A percentile compares a stretch with the other conserved stretches of the same genome.
These are phyloP conservation scores for Arnoldichthys spilopterus DNA, from an alignment of 2,797 vertebrate genomes.

Conservation along the genomic window DNA sequence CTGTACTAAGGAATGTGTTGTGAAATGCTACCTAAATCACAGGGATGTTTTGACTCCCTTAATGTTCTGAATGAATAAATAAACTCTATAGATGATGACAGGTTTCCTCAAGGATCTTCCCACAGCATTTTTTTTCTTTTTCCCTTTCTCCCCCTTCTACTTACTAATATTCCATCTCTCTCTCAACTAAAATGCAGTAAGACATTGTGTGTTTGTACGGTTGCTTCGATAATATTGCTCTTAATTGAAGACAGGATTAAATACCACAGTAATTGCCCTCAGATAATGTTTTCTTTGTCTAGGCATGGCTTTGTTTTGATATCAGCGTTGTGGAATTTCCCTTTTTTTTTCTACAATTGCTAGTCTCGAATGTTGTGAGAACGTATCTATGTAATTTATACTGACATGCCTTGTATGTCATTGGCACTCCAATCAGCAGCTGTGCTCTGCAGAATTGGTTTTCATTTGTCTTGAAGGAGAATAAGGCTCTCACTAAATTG, in stretches of 20 bases:
- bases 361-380: constrained; percentile 52
- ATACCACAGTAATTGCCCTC: constrained; percentile 43
- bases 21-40: constrained; percentile 40
- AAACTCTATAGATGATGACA: constrained; percentile 10
- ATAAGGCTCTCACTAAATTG: constrained; percentile 16
- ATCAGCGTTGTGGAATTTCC: constrained; percentile 32
- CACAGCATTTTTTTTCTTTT: not conserved
- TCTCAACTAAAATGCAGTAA: constrained; percentile 2
- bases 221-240: constrained; percentile 27
- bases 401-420: constrained; percentile 45
- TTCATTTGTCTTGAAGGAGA: constrained; percentile 38
- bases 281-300: constrained; percentile 47
- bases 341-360: constrained; percentile 29
- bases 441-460: constrained; percentile 19
- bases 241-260: constrained; percentile 42
- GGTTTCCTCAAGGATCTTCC: not conserved
- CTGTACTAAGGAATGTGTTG: constrained; percentile 27
- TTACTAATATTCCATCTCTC: not conserved
- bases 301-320: constrained; percentile 41
- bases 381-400: constrained; percentile 53
- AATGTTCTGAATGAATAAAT: constrained; percentile 15
- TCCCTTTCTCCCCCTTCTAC: no score
- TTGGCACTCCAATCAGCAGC: constrained; percentile 50
- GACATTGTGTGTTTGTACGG: constrained; percentile 30
- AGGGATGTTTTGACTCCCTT: constrained; percentile 21